Conservation (phyloP, 2,113 vertebrate genomes). For the Phocoena phocoena region DNA sequence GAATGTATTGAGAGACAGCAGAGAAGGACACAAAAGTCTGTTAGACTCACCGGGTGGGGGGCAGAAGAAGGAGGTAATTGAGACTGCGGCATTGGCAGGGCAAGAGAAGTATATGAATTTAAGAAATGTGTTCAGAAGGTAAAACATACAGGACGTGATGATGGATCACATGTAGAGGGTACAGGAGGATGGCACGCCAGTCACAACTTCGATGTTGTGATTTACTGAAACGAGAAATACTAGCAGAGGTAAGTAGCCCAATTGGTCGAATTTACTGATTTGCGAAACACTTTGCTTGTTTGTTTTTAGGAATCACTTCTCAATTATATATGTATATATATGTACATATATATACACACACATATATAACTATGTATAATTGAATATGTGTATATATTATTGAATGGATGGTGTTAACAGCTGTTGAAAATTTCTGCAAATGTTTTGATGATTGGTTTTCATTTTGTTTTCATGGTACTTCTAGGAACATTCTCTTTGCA, state of each 20-base stretch:
- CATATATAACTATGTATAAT: too few species aligned
- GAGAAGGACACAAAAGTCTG: too few species aligned
- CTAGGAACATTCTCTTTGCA: not conserved
- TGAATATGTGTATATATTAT: not conserved
- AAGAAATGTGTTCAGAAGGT: not conserved
- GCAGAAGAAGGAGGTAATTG: not conserved
- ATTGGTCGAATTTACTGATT: not conserved
- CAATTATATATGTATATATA: not conserved
- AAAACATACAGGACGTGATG: accelerated
- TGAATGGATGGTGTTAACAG: not conserved
- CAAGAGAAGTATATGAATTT: too few species aligned
- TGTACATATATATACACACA: too few species aligned
- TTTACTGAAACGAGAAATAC: not conserved
- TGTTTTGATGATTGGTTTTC: not conserved
- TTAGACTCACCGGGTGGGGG: not conserved
- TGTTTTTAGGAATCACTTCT: not conserved
- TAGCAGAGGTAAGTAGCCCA: not conserved
- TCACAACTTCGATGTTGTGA: not conserved
- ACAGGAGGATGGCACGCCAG: too few species aligned
- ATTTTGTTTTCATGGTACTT: not conserved
- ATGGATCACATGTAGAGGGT: accelerated
- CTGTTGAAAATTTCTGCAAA: not conserved
- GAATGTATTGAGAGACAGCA: not conserved
- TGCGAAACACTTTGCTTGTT: not conserved
- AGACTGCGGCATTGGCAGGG: accelerated